phyloP scores from a whole-genome alignment of 2,113 vertebrate species.

The Rattus norvegicus region GRCr8 NC_086028.1:76355001-76355500 shows the following conservation, averaged over 20 bases:
- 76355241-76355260: slow-evolving; percentile 51
- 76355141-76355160: slow-evolving; percentile 53
- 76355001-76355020: not conserved
- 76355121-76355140: not conserved
- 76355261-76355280: not conserved
- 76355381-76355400: slow-evolving; percentile 76
- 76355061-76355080: slow-evolving; percentile 7
- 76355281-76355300: not conserved
- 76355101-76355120: not conserved
- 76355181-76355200: not conserved
- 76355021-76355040: not conserved
- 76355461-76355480: slow-evolving; percentile 83
- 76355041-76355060: not conserved
- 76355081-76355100: not conserved
- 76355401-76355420: slow-evolving; percentile 75
- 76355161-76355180: slow-evolving; percentile 17
- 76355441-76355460: slow-evolving; percentile 79
- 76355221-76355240: slow-evolving; percentile 49
- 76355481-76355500: slow-evolving; percentile 84
- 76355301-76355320: slow-evolving; percentile 29
- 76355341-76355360: slow-evolving; percentile 60
- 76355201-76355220: slow-evolving; percentile 2
- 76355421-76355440: slow-evolving; percentile 80
- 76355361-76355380: slow-evolving; percentile 66
- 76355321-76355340: slow-evolving; percentile 57